Conservation (phyloP, 1,140 invertebrate species). For the Trachymyrmex cornetzi region DNA sequence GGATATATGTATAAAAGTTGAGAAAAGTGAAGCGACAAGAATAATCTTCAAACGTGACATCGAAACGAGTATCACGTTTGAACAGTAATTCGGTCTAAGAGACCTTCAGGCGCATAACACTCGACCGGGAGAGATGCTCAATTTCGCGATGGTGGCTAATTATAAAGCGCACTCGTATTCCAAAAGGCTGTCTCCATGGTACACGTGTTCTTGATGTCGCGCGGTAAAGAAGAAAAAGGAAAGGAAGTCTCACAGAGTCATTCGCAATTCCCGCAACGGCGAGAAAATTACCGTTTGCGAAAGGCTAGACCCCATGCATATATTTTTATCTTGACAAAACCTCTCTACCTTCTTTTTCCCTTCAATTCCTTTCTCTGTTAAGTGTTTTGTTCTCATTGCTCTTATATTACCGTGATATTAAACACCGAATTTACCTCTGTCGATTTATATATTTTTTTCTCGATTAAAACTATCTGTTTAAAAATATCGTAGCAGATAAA, state of each 20-base stretch:
- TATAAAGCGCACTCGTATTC: slow-evolving; percentile 42
- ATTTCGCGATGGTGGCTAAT: slow-evolving; percentile 62
- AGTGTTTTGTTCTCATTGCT: background rate
- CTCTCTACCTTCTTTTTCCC: slow-evolving; percentile 63
- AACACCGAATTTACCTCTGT: background rate
- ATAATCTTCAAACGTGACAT: slow-evolving; percentile 47
- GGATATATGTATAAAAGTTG: background rate
- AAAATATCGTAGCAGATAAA: background rate
- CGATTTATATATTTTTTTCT: slow-evolving; percentile 66
- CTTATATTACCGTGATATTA: background rate
- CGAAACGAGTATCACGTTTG: slow-evolving; percentile 22
- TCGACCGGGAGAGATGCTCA: slow-evolving; percentile 32
- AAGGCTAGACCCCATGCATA: slow-evolving; percentile 72
- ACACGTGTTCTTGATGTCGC: slow-evolving; percentile 29
- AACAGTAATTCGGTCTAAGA: slow-evolving; percentile 31
- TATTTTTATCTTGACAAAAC: slow-evolving; percentile 76
- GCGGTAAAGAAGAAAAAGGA: background rate
- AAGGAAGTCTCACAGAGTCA: slow-evolving; percentile 1
- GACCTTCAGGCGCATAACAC: background rate
- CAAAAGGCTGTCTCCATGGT: background rate
- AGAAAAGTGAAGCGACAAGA: background rate
- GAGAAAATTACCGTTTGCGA: slow-evolving; percentile 64
- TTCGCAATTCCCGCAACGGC: background rate
- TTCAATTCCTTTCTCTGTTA: background rate
- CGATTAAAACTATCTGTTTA: slow-evolving; percentile 11